Evolutionary conservation across 1,140 invertebrate genomes (phyloP), one percentile per base, ranked within the genome.

Genomic region (Acromyrmex charruanus): DNA sequence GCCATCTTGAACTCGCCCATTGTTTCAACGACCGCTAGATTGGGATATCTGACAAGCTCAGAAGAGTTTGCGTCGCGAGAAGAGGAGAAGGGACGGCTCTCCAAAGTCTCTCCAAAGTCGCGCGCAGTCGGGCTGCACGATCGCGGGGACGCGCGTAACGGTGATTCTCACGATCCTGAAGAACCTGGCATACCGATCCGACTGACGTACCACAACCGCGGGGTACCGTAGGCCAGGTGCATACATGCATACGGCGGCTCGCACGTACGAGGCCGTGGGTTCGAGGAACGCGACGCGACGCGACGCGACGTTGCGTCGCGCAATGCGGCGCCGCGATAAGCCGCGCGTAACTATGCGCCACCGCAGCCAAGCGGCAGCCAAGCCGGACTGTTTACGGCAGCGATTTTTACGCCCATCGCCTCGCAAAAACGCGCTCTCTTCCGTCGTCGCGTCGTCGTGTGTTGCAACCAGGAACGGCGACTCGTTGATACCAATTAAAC

Each of bases 131-230:
- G 14, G 39, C 10, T 14, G 18, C 39, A 12, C 10, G 39, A 12
- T n/a, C 4, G 4, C 49, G 35, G 5, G 21, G 58, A 25, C 71
- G 58, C 71, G 69, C 31, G 18, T 39, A 35, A 53, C 49, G 31
- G n/a, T 35, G 51, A 88, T 88, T 88, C 87, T 88, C 87, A 88
- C 87, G 75, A 79, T 80, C 68, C 59, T 21, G 31, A 53, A 49
- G 53, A 79, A 63, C 65, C 65, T 63, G 59, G 63, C 28, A 3
- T 31, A 31, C 28, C 28, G 28, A 31, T 3, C 28, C 28, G 28
- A 31, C 28, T 31, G 28, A 3, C 65, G 65, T 31, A 72, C 39
- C 55, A 55, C 28, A 16, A 10, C 25, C 44, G 63, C 31, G n/a
- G 77, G 75, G 87, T 88, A 86, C 39, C 66, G 85, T 69, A 53